phyloP scores from a whole-genome alignment of 2,888 invertebrate genomes.

The Hirtodrosophila trivittata region DNA sequence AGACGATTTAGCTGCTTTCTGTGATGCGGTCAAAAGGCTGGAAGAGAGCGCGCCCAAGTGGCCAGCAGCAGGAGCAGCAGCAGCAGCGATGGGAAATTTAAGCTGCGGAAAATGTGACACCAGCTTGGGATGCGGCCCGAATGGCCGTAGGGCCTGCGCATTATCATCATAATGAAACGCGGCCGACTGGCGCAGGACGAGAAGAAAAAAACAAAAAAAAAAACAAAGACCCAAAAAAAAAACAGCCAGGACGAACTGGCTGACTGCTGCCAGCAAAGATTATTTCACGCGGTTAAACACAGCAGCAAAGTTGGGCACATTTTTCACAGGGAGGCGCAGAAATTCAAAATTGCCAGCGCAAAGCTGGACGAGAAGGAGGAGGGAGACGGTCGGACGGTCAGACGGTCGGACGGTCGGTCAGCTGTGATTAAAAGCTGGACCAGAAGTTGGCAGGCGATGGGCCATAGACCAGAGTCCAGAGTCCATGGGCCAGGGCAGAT shows the following conservation, averaged over 20 bases:
- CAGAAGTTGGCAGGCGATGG: constrained; percentile 1
- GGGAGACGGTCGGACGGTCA: background rate
- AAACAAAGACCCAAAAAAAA: constrained; percentile 24
- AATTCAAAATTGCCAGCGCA: constrained; percentile 1
- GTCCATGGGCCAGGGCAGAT: background rate
- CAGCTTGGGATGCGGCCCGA: constrained; percentile 57
- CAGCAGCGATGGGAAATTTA: constrained; percentile 63
- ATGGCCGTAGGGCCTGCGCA: constrained; percentile 70
- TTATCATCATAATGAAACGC: constrained; percentile 74
- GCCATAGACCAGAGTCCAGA: constrained; percentile 3
- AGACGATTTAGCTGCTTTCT: constrained; percentile 27
- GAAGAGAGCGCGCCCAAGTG: constrained; percentile 35
- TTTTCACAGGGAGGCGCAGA: constrained; percentile 31
- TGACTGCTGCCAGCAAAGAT: constrained; percentile 73
- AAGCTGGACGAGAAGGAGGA: background rate
- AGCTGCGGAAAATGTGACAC: constrained; percentile 82
- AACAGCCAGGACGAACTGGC: constrained; percentile 16
- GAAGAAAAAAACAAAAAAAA: constrained; percentile 16
- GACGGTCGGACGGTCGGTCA: constrained; percentile 47
- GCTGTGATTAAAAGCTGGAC: constrained; percentile 63
- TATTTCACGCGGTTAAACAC: constrained; percentile 80
- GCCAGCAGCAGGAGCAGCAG: constrained; percentile 23
- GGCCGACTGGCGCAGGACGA: constrained; percentile 28
- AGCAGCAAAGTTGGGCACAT: constrained; percentile 51
- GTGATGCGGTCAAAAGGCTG: constrained; percentile 19